Evolutionary conservation across 2,113 vertebrate genomes (phyloP), one percentile per base, ranked within the genome.

Genomic region (Reinhardtius hippoglossoides): DNA sequence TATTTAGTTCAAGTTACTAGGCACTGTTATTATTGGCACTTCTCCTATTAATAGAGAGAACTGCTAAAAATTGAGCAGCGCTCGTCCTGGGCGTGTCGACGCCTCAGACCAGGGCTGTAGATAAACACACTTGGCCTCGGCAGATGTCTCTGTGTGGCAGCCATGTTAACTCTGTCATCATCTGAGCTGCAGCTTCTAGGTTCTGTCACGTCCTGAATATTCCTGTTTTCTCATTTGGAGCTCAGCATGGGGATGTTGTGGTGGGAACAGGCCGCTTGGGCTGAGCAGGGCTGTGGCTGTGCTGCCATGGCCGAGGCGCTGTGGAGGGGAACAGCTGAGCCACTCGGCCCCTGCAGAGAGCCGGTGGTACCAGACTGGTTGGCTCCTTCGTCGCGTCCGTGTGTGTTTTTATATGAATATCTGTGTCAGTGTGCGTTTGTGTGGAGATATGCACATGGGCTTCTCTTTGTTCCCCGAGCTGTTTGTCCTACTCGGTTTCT

Each of bases 21-120:
- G 78, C 77, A 57, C 21, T 14, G 88, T 90, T 95, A 93, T 93
- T 94, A 92, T 91, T 90, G 90, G 89, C 88, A 75, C 70, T 61
- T 70, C 57, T 85, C 59, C 91, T 94, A 94, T 94, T 92, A 94
- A 93, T 92, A 94, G 91, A 70, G 72, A 90, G 86, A 91, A 90
- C 81, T 76, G 80, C 93, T 94, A 92, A 91, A 91, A 94, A 92
- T 80, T 89, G 86, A 87, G 83, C 78, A 10, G 81, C 46, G 89
- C 88, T 93, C 90, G 88, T 87, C 80, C 88, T 85, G 80, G 81
- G 88, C 27, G 80, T 84, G 89, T 76, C 21, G 75, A 71, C 66
- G 68, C 72, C 84, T 76, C 82, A 71, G 81, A 87, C 76, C 70
- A 37, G 88, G 84, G 86, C 90, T 40, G 83, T 48, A 71, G 87